Evolutionary conservation across 2,113 vertebrate genomes (phyloP), one percentile per base, ranked within the genome.

Genomic region (Microcebus murinus): DNA sequence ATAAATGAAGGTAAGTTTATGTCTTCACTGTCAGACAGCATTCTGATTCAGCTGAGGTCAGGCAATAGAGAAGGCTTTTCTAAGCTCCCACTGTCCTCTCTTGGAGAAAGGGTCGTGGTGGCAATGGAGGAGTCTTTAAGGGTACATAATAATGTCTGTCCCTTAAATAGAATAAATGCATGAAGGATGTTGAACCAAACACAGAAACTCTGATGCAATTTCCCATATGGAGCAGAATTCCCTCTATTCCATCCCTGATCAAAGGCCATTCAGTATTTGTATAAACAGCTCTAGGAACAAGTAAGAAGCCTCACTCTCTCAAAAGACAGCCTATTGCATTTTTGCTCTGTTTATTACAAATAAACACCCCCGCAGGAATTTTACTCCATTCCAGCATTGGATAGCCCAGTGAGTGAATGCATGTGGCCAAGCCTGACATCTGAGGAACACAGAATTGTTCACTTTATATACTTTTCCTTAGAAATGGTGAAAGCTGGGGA

Each of bases 281-380:
- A 70, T 23, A 39, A 95, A 74, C 42, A 84, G 39, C 55, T 77
- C 31, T 57, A 79, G 57, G 68, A 79, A 82, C 61, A 70, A 76
- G 45, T 67, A 68, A 85, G 10, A 29, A 92, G 13, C 80, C 80
- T 39, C 11, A 85, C 3, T 15, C 71, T 79, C 76, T 70, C 42
- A 36, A 95, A 89, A 93, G 8, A 93, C 15, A 90, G 83, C 63
- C 84, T 50, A 70, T 12, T 80, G 45, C 17, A 25, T 74, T 50
- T 85, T 89, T 70, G 31, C n/a, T 92, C 48, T 50, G 18, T 95
- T n/a, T 85, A 57, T 76, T 63, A 61, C 61, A 90, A 96, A 71
- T 31, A 71, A 27, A 79, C 77, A 71, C 15, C 25, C 42, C 57
- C 23, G 15, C 6, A 34, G 29, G 68, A 89, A 83, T 86, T 87